These are phyloP conservation scores for Bubo scandiacus DNA, from an alignment of 2,113 vertebrate species.

Conservation along the genomic window DNA sequence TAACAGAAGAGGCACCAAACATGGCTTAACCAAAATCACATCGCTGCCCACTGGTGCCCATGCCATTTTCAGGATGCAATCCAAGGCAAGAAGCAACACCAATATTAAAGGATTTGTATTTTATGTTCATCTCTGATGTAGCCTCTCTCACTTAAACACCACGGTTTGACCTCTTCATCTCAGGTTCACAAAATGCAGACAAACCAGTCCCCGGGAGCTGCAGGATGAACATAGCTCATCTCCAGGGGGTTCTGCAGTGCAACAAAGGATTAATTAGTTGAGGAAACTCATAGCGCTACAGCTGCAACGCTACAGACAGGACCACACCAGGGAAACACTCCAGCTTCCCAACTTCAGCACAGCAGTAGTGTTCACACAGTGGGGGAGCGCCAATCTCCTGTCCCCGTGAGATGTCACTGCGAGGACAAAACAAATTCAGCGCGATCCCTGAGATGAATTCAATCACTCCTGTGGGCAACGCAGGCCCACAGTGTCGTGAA, in stretches of 20 bases:
- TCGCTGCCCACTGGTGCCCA: fast-evolving
- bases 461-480: fast-evolving
- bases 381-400: background rate
- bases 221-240: background rate
- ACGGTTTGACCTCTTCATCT: background rate
- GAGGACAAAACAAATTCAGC: background rate
- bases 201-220: background rate
- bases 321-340: background rate
- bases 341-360: background rate
- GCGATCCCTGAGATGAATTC: fast-evolving
- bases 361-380: fast-evolving
- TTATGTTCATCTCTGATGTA: background rate
- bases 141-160: background rate
- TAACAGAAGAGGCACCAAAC: background rate
- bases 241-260: background rate
- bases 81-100: background rate
- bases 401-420: background rate
- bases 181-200: background rate
- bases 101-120: background rate
- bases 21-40: background rate
- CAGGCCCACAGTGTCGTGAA: background rate
- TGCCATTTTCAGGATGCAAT: background rate
- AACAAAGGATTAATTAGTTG: background rate
- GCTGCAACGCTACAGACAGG: background rate
- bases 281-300: background rate